Evolutionary conservation across 2,113 vertebrate species (phyloP).

Genomic region (Mesembrinibis cayennensis): DNA sequence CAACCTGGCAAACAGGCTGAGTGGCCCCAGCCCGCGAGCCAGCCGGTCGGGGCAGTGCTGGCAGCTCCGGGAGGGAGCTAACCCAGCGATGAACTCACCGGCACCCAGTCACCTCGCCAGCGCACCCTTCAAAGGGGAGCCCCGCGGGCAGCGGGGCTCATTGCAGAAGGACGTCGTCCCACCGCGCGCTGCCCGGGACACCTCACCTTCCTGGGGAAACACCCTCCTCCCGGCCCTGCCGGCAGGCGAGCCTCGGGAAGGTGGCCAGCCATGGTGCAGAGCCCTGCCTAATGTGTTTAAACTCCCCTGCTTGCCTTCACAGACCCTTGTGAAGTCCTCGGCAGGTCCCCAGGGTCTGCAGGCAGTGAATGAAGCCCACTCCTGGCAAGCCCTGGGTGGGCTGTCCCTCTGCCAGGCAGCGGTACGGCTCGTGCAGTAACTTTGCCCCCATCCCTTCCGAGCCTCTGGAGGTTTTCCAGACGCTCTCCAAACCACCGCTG

Average conservation of each 20-base stretch:
- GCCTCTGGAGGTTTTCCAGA: not conserved
- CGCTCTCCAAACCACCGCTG: rapidly evolving
- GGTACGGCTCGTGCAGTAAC: rapidly evolving
- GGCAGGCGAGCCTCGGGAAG: not conserved
- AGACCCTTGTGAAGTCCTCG: not conserved
- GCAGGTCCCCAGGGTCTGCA: not conserved
- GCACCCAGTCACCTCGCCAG: not conserved
- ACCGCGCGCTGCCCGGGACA: rapidly evolving
- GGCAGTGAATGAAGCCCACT: not conserved
- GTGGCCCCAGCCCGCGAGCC: not conserved
- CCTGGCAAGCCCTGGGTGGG: not conserved
- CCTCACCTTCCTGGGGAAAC: conserved; percentile 37
- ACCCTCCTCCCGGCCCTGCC: not conserved
- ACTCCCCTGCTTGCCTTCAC: not conserved
- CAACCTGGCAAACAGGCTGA: conserved; percentile 12
- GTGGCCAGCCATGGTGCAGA: not conserved
- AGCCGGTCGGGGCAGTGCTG: not conserved
- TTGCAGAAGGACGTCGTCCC: not conserved
- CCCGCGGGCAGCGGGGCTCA: not conserved
- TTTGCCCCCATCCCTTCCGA: not conserved
- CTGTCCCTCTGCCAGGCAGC: not conserved
- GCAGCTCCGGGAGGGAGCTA: not conserved
- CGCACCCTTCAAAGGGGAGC: conserved; percentile 17
- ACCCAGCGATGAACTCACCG: conserved; percentile 39
- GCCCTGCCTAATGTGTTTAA: not conserved